Conservation (phyloP, 2,888 invertebrate species). For the Tridacna crocea region DNA sequence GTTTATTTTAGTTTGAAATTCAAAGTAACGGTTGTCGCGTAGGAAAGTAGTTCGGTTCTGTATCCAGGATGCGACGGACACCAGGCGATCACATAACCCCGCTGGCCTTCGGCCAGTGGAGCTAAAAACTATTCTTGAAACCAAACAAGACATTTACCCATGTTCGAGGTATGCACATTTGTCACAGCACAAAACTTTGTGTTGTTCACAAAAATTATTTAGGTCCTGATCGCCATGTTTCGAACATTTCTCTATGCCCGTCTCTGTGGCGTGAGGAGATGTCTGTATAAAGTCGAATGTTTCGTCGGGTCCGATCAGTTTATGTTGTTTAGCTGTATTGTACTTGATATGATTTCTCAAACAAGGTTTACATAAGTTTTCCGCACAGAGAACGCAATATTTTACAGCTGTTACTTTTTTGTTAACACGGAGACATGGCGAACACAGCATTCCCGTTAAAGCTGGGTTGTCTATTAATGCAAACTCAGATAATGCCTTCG, state of each 20-base stretch:
- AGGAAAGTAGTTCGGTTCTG: too few relatives aligned
- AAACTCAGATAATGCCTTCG: neutral
- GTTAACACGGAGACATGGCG: constrained; percentile 39
- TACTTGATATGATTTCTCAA: constrained; percentile 36
- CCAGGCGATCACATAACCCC: too few relatives aligned
- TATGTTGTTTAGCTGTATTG: constrained; percentile 4
- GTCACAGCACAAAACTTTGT: constrained; percentile 39
- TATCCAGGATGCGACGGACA: too few relatives aligned
- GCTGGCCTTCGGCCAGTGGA: too few relatives aligned
- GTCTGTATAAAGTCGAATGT: constrained; percentile 32
- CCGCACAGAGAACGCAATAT: constrained; percentile 43
- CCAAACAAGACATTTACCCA: constrained; percentile 16
- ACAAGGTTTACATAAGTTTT: constrained; percentile 43
- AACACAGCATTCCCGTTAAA: constrained; percentile 13
- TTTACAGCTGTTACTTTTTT: constrained; percentile 29
- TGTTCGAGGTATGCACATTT: constrained; percentile 38
- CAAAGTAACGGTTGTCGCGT: too few relatives aligned
- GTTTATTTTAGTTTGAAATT: too few relatives aligned
- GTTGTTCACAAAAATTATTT: constrained; percentile 32
- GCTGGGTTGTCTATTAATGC: neutral
- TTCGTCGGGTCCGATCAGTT: constrained; percentile 32
- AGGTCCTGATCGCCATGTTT: constrained; percentile 29
- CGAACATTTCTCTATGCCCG: constrained; percentile 14
- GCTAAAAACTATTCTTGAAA: too few relatives aligned
- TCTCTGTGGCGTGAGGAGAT: neutral